A percentile compares a stretch with the other conserved stretches of the same genome.
Conservation (phyloP, 2,113 vertebrate genomes). For the Malurus melanocephalus region DNA sequence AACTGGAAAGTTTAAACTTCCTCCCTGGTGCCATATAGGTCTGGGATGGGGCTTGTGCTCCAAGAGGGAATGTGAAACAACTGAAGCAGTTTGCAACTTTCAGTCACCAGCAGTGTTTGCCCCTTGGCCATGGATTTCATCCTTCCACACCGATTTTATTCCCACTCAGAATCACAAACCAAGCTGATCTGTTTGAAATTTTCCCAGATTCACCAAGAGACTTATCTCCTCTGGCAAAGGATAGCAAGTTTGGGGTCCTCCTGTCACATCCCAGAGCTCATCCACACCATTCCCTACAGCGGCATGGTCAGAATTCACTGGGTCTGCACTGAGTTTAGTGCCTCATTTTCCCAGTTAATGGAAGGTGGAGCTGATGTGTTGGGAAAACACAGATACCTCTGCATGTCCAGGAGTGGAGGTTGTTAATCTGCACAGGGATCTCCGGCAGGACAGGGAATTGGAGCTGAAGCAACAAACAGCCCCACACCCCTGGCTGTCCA, state of each 20-base stretch:
- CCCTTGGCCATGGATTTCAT: not conserved
- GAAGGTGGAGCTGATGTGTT: not conserved
- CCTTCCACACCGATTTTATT: not conserved
- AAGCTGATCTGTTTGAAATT: not conserved
- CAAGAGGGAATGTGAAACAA: not conserved
- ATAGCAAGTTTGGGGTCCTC: not conserved
- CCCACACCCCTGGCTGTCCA: fast-evolving
- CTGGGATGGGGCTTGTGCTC: not conserved
- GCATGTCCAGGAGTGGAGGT: fast-evolving
- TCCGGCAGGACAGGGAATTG: fast-evolving
- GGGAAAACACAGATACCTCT: not conserved
- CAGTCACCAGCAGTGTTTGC: fast-evolving
- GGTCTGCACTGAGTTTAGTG: not conserved
- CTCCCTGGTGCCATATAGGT: fast-evolving
- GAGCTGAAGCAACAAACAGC: not conserved
- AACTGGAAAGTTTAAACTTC: not conserved
- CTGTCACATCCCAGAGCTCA: not conserved
- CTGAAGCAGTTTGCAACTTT: fast-evolving
- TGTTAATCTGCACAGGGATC: not conserved
- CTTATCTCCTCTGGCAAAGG: not conserved
- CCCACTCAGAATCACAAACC: not conserved
- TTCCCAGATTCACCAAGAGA: not conserved
- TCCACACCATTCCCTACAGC: fast-evolving
- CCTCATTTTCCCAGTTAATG: not conserved
- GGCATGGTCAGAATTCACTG: fast-evolving